Evolutionary conservation across 1,140 invertebrate species (phyloP).

Genomic region (Musca domestica): DNA sequence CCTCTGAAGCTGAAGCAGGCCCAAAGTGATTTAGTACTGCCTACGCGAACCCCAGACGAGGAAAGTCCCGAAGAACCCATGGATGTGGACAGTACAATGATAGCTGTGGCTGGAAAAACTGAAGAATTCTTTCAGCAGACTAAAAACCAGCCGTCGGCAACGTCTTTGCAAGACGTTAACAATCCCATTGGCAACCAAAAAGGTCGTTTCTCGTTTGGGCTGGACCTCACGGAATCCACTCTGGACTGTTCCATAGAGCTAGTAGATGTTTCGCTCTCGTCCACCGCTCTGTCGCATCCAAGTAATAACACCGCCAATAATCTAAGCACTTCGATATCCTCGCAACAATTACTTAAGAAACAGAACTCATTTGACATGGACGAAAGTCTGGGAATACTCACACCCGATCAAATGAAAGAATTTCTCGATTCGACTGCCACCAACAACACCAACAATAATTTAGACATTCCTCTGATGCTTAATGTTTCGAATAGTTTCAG

Average conservation of each 20-base stretch:
- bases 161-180: conserved; percentile 25
- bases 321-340: conserved; percentile 47
- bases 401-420: conserved; percentile 79
- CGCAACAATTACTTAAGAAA: conserved; percentile 59
- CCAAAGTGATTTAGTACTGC: conserved; percentile 44
- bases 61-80: conserved; percentile 26
- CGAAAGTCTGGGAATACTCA: conserved; percentile 79
- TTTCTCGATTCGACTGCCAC: conserved; percentile 46
- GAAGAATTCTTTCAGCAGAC: conserved; percentile 10
- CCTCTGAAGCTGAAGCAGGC: conserved; percentile 40
- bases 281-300: conserved; percentile 26
- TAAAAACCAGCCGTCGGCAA: neutral
- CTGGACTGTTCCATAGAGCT: conserved; percentile 50
- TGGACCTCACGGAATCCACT: conserved; percentile 45
- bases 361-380: conserved; percentile 74
- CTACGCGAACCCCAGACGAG: conserved; percentile 43
- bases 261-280: conserved; percentile 45
- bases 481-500: conserved; percentile 24
- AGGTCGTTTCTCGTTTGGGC: conserved; percentile 46
- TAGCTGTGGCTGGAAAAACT: conserved; percentile 1
- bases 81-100: conserved; percentile 27
- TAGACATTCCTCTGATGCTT: conserved; percentile 56
- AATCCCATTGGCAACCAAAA: conserved; percentile 24
- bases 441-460: conserved; percentile 59
- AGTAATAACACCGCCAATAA: conserved; percentile 13